Conservation (phyloP, 2,113 vertebrate genomes). For the Pseudorhombus dupliciocellatus region DNA sequence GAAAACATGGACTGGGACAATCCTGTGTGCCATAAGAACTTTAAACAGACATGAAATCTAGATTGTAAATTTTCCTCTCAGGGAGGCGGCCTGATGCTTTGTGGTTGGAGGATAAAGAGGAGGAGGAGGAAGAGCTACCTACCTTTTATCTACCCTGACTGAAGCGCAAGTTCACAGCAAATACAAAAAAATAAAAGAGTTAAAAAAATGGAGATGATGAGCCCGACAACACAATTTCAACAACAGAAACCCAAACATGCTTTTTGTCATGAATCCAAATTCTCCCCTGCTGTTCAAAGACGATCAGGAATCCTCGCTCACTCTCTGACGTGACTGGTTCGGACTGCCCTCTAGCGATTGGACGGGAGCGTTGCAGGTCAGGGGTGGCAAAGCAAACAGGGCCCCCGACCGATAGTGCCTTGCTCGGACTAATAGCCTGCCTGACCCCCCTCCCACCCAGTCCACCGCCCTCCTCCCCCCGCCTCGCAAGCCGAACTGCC, state of each 20-base stretch:
- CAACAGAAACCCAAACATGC: conserved; percentile 42
- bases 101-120: conserved; percentile 63
- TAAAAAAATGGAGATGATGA: conserved; percentile 23
- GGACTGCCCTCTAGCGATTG: conserved; percentile 63
- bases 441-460: conserved; percentile 51
- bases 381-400: conserved; percentile 52
- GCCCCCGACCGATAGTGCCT: conserved; percentile 75
- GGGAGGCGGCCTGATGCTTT: conserved; percentile 75
- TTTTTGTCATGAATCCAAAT: conserved; percentile 3
- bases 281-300: conserved; percentile 17
- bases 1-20: conserved; percentile 73
- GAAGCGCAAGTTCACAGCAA: conserved; percentile 63
- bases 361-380: conserved; percentile 56
- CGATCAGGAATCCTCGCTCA: conserved; percentile 47
- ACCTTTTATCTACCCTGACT: conserved; percentile 65
- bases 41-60: conserved; percentile 66
- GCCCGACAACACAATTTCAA: conserved; percentile 41
- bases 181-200: not conserved
- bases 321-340: conserved; percentile 43
- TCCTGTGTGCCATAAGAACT: conserved; percentile 83
- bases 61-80: conserved; percentile 80
- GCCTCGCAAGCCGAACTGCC: conserved; percentile 36
- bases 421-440: conserved; percentile 70
- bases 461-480: conserved; percentile 16
- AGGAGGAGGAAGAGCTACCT: conserved; percentile 59